phyloP scores from a whole-genome alignment of 37 sponge, comb jelly and placozoan genomes.

The Bolinopsis microptera region DNA sequence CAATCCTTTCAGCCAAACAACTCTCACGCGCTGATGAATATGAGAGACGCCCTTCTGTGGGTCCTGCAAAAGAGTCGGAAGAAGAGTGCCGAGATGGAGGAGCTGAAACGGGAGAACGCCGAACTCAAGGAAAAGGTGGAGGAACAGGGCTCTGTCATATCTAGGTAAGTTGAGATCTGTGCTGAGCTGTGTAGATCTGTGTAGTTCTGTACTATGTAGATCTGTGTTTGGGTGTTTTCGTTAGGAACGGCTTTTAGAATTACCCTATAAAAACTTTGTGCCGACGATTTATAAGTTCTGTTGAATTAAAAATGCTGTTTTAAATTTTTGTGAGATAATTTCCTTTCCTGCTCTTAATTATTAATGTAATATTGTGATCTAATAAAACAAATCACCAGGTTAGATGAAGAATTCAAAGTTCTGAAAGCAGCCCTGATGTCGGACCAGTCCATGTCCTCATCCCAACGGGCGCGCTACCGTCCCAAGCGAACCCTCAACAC shows the following conservation, averaged over 20 bases:
- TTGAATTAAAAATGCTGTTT: too few species aligned
- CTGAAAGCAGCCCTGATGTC: not conserved
- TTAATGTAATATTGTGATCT: too few species aligned
- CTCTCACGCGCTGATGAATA: not conserved
- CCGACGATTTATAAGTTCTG: too few species aligned
- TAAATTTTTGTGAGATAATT: too few species aligned
- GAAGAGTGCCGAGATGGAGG: not conserved
- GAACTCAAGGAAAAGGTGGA: not conserved
- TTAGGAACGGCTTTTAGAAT: too few species aligned
- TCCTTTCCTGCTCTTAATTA: too few species aligned
- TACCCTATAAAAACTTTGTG: too few species aligned
- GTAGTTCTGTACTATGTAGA: too few species aligned
- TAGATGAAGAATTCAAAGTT: slow-evolving; percentile 20
- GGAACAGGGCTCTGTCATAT: not conserved
- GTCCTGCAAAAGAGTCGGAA: not conserved
- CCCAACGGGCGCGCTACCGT: not conserved
- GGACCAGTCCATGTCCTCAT: not conserved
- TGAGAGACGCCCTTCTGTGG: not conserved
- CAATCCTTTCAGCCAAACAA: not conserved
- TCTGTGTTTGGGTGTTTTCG: too few species aligned
- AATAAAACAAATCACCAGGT: not conserved
- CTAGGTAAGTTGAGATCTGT: too few species aligned
- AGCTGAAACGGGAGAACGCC: not conserved
- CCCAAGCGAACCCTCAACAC: not conserved
- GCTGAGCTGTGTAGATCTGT: too few species aligned